A percentile compares a stretch with the other conserved stretches of the same genome.
These are phyloP conservation scores for Mormyrus proboscirostris DNA, from an alignment of 2,797 vertebrate genomes.

Conservation along the genomic window DNA sequence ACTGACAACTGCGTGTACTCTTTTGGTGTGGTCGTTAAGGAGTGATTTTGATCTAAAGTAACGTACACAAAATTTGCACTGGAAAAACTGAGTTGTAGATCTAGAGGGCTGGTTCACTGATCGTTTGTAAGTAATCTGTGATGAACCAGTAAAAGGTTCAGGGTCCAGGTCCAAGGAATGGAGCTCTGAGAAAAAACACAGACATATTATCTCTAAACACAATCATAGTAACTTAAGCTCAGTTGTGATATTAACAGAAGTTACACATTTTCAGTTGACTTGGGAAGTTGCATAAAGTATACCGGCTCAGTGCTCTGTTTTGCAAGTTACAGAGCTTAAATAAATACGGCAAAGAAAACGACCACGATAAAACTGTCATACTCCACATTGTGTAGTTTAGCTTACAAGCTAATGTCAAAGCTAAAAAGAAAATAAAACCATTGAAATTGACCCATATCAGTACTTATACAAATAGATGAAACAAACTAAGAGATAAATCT, in stretches of 20 bases:
- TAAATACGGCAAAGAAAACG: not conserved
- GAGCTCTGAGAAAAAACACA: slow-evolving; percentile 67
- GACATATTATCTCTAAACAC: slow-evolving; percentile 16
- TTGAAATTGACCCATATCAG: not conserved
- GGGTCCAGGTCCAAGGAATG: slow-evolving; percentile 69
- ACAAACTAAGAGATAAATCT: not conserved
- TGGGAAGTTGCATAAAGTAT: not conserved
- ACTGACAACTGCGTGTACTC: slow-evolving; percentile 62
- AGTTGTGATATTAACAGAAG: not conserved
- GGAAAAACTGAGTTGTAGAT: slow-evolving; percentile 64
- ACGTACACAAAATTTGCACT: slow-evolving; percentile 74
- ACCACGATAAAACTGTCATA: not conserved
- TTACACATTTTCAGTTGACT: not conserved
- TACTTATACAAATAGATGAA: not conserved
- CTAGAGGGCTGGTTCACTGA: slow-evolving; percentile 58
- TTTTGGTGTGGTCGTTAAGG: slow-evolving; percentile 76
- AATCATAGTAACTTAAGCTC: slow-evolving; percentile 21
- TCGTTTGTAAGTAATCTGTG: slow-evolving; percentile 57
- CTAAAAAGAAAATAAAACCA: not conserved
- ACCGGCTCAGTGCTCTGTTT: not conserved
- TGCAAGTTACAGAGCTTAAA: not conserved
- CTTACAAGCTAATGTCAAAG: not conserved
- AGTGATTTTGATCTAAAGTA: slow-evolving; percentile 78
- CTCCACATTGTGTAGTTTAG: not conserved
- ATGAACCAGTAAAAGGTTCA: slow-evolving; percentile 64